These are phyloP conservation scores for Magallana angulata DNA, from an alignment of 1,140 invertebrate species.

Conservation along the genomic window DNA sequence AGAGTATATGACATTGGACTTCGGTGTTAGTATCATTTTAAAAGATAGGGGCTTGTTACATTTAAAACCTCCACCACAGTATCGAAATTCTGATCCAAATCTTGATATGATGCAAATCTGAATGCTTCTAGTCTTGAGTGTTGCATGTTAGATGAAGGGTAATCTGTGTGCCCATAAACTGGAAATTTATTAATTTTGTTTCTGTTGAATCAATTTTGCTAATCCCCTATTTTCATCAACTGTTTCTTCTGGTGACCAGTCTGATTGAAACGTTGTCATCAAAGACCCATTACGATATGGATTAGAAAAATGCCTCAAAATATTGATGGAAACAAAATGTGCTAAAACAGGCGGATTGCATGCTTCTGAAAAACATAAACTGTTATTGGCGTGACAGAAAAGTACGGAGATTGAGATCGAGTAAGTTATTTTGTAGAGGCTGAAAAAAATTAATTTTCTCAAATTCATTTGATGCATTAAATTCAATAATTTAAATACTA, in stretches of 20 bases:
- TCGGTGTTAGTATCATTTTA: constrained; percentile 2
- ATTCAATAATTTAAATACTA: too few species aligned
- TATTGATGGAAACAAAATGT: constrained; percentile 17
- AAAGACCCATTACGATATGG: constrained; percentile 27
- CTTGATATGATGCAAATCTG: constrained; percentile 1
- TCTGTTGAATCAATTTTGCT: constrained; percentile 34
- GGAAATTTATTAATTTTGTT: constrained; percentile 37
- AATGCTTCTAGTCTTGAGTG: neutral
- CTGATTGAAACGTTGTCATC: constrained; percentile 11
- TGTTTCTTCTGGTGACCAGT: constrained; percentile 10
- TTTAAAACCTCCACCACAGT: constrained; percentile 12
- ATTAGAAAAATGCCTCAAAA: constrained; percentile 29
- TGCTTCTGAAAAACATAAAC: constrained; percentile 21
- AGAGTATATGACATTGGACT: neutral
- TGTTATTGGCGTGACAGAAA: neutral
- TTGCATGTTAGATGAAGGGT: neutral
- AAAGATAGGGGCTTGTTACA: neutral
- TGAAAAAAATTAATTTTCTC: neutral
- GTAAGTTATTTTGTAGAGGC: neutral
- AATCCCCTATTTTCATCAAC: constrained; percentile 22
- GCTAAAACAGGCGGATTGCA: neutral
- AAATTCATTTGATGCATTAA: neutral
- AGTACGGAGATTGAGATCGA: neutral
- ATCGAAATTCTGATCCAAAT: neutral
- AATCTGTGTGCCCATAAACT: constrained; percentile 12